Conservation (phyloP, 2,888 invertebrate genomes). For the Alitta virens region DNA sequence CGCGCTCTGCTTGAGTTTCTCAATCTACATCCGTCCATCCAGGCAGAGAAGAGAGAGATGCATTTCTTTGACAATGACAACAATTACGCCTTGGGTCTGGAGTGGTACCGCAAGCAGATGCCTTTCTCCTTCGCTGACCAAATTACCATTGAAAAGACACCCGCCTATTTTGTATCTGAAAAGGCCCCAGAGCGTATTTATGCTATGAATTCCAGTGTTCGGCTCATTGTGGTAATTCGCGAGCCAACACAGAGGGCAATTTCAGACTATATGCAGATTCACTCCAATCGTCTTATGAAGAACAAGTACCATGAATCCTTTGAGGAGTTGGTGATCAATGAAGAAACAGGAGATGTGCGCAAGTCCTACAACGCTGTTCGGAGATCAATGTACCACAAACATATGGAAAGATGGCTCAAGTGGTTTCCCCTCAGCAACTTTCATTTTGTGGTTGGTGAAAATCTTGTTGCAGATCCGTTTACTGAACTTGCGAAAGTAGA, state of each 20-base stretch:
- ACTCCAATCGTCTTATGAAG: conserved; percentile 61
- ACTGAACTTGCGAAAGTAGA: conserved; percentile 48
- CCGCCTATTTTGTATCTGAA: conserved; percentile 94
- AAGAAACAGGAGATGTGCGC: conserved; percentile 54
- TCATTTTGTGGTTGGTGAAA: conserved; percentile 76
- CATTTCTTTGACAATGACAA: conserved; percentile 88
- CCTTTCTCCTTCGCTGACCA: conserved; percentile 88
- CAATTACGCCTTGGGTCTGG: conserved; percentile 85
- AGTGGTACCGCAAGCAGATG: conserved; percentile 89
- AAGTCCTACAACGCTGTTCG: conserved; percentile 58
- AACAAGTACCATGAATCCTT: conserved; percentile 13
- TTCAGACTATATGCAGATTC: conserved; percentile 92
- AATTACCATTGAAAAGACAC: conserved; percentile 95
- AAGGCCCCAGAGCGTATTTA: conserved; percentile 91
- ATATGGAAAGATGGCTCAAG: conserved; percentile 87
- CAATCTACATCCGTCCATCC: conserved; percentile 66
- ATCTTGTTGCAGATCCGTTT: conserved; percentile 48
- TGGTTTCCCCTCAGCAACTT: conserved; percentile 89
- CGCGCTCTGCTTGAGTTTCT: conserved; percentile 57
- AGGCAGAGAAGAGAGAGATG: conserved; percentile 89
- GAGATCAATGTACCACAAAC: conserved; percentile 61
- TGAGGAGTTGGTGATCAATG: conserved; percentile 52
- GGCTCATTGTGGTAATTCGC: conserved; percentile 89
- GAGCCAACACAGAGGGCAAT: conserved; percentile 95
- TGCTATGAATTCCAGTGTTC: conserved; percentile 87